Conservation (phyloP, 2,888 invertebrate genomes). For the Cylindroiulus punctatus region DNA sequence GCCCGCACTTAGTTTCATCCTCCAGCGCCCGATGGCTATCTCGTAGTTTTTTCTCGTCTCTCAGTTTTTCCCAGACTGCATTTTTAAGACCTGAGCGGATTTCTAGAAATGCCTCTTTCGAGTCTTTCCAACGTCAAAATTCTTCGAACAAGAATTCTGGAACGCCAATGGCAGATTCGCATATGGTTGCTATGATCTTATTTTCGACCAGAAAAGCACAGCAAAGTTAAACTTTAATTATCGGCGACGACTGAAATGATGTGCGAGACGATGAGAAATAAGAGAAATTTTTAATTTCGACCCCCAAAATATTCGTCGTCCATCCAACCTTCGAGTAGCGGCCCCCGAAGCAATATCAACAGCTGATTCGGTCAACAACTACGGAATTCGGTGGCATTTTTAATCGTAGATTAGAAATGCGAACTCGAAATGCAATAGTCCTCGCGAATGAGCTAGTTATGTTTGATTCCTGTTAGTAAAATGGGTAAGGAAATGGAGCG, state of each 20-base stretch:
- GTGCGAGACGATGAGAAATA: too few species aligned
- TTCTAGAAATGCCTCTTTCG: neutral
- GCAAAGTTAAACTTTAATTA: neutral
- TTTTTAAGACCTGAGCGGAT: neutral
- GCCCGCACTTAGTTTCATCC: too few species aligned
- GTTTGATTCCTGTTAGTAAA: constrained; percentile 35
- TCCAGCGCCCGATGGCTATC: neutral
- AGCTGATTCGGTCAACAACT: neutral
- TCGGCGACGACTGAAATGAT: neutral
- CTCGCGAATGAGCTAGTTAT: neutral
- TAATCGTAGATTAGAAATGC: neutral
- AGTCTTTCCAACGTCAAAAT: neutral
- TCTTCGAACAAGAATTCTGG: neutral
- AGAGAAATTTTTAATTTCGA: too few species aligned
- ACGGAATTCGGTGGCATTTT: neutral
- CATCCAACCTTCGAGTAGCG: neutral
- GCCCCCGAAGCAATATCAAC: neutral
- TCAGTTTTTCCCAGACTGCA: neutral
- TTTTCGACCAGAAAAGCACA: neutral
- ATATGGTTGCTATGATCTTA: neutral
- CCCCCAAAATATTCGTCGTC: neutral
- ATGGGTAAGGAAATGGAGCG: constrained; percentile 1
- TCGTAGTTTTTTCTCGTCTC: neutral
- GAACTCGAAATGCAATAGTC: neutral
- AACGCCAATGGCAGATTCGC: neutral